Evolutionary conservation across 2,113 vertebrate species (phyloP), one percentile per base, ranked within the genome.

Genomic region (Tursiops truncatus): DNA sequence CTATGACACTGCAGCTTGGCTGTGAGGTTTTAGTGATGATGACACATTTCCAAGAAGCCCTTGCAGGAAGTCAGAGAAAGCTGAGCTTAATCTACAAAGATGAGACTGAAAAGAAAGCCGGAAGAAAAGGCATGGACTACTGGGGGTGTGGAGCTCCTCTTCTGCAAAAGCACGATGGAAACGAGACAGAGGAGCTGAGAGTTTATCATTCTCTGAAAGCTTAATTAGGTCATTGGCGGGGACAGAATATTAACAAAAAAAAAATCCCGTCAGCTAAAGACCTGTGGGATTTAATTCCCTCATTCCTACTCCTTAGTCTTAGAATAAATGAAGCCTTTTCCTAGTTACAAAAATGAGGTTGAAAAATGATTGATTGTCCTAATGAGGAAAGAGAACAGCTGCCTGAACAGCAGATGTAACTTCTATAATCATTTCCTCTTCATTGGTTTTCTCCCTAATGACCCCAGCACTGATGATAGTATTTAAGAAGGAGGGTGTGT

Each of bases 351-450:
- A 98, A 98, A 97, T 98, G 88, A 97, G 95, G 94, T 94, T 97
- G 93, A 97, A 96, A 97, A 96, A 97, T 98, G 98, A 98, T 97
- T 94, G 97, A 98, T 98, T 96, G 89, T 97, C 94, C 94, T 97
- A 98, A 98, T 95, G 98, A 98, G 94, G 91, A 96, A 95, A 95
- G 93, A 91, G 96, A 97, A 94, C 96, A 98, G 97, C 96, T 97
- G 97, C 94, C 97, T 83, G 96, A 97, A 96, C 47, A 98, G 96
- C 97, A 98, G 96, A 98, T 97, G 94, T 96, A 97, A 96, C 94
- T 95, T 97, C 97, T 97, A 94, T 93, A 97, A 98, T 98, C 93
- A 98, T 98, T 98, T 98, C 97, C 97, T 98, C 96, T 96, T 98
- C 97, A 97, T 97, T 65, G 86, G 85, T 91, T 96, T 97, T 97